Base-by-base conservation (phyloP, 2,888 invertebrate genomes). In the Cybosia mesomella region DNA sequence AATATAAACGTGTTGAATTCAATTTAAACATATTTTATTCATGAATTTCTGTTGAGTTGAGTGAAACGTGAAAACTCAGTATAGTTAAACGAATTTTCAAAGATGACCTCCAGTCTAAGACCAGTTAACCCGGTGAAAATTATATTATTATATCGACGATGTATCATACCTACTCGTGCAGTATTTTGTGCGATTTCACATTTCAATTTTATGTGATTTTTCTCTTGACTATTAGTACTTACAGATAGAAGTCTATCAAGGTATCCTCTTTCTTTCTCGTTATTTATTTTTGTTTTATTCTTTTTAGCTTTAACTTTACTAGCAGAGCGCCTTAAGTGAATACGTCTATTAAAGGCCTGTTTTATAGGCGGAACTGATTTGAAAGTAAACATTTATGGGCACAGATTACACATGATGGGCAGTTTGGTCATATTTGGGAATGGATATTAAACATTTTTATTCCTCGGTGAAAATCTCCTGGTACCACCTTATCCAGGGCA, bases 261-360 rank as follows among this genome's bases (percentile, higher is more conserved):
- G 28, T 28, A 5, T 28, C 28, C 28, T 28, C 28, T 28, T 28
- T 28, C 28, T 28, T 28, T 28, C 5, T 28, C 28, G 28, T 28
- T 28, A 28, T 5, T 10, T 15, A 5, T 1, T 7, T 43, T 3
- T 7, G 7, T 18, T 13, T 15, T 39, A 15, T 39, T 39, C 39
- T 15, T 13, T 39, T 39, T 15, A 39, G 15, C 15, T 39, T 43
- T 5, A 43, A n/a, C 1, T n/a, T n/a, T n/a, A 49, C 9, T n/a
- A n/a, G n/a, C 18, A 9, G 9, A n/a, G 8, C 18, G n/a, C 49
- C 49, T 49, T 49, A 75, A 79, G 73, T 75, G 83, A 84, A 88
- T 88, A 87, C 88, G 83, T 80, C 85, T 86, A 89, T 91, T 87
- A 90, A 83, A 83, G 82, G 76, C 77, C 71, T 81, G 86, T 87